Evolutionary conservation across 2,113 vertebrate genomes (phyloP).

Genomic region (Ceyx cyanopectus): DNA sequence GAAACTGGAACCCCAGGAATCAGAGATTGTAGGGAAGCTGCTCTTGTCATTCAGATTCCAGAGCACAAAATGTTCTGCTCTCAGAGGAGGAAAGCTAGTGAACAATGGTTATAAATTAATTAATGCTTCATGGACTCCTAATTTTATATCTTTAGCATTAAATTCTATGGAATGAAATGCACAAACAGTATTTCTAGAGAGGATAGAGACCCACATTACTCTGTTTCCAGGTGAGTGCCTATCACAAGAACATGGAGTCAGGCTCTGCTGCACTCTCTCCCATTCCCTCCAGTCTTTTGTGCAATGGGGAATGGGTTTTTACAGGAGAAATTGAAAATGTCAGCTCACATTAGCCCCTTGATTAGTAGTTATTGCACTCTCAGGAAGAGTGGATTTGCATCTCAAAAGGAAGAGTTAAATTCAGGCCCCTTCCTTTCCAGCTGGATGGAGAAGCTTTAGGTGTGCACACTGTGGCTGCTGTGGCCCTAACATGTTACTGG

Average conservation of each 20-base stretch:
- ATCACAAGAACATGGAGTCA: constrained; percentile 19
- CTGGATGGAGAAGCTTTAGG: background rate
- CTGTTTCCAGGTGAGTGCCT: constrained; percentile 56
- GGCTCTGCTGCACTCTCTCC: constrained; percentile 20
- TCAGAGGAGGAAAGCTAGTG: constrained; percentile 9
- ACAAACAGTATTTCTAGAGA: constrained; percentile 45
- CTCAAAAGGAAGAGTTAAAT: constrained; percentile 28
- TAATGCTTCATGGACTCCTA: constrained; percentile 39
- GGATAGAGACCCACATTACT: constrained; percentile 35
- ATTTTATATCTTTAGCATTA: constrained; percentile 60
- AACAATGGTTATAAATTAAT: constrained; percentile 62
- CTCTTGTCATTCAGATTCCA: constrained; percentile 17
- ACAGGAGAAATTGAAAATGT: constrained; percentile 66
- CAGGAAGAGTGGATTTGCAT: constrained; percentile 39
- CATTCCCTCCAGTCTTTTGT: constrained; percentile 5
- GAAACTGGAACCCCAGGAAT: background rate
- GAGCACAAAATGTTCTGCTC: background rate
- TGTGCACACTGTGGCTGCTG: background rate
- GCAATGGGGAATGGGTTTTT: constrained; percentile 42
- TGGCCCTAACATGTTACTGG: background rate
- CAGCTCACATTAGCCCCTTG: constrained; percentile 46
- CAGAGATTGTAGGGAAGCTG: background rate
- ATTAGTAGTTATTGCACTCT: constrained; percentile 59
- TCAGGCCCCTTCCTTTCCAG: background rate
- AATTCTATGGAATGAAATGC: constrained; percentile 39